Base-by-base conservation (phyloP, 2,888 invertebrate genomes). In the Silvanus unidentatus region DNA sequence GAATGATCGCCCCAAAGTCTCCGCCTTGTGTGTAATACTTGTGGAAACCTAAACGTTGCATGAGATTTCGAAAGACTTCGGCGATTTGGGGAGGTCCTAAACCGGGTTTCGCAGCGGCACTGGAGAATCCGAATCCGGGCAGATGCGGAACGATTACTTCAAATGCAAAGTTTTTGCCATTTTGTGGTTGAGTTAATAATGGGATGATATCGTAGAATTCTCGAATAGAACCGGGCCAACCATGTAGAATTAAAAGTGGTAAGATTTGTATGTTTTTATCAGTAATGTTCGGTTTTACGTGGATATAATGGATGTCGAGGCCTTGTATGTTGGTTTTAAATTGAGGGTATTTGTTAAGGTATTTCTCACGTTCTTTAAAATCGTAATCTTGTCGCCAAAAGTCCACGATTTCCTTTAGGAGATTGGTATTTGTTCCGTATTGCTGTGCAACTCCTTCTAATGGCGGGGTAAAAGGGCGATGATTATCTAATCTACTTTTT, bases 221-320 rank as follows among this genome's bases (percentile, higher is more conserved):
- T 12, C 82, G 74, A 1, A 91, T 77, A 0, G 88, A 89, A 1
- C 92, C 90, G 0, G 93, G 92, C 93, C 94, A 94, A 29, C 94
- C 94, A 64, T 94, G 93, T 10, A 87, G 68, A 30, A 94, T 57
- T 1, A 89, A 69, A 0, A 90, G 60, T 0, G 89, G 87, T 0
- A 84, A 51, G 0, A 80, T 75, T 59, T 76, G 64, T 1, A 62
- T 27, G 2, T 52, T 53, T 28, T 47, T 35, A 0, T 57, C 46
- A 64, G 53, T 46, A 12, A 12, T 32, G 40, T 58, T 66, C 3
- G 82, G 81, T 68, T 81, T 84, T 1, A 78, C 75, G 39, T 66
- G 66, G n/a, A 68, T 48, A 46, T 54, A 68, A 54, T 81, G 84
- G 12, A 86, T 65, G 63, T 80, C 88, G 62, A 87, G 84, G 39